Base-by-base conservation (phyloP, 2,888 invertebrate genomes). In the Megamerina dolium region DNA sequence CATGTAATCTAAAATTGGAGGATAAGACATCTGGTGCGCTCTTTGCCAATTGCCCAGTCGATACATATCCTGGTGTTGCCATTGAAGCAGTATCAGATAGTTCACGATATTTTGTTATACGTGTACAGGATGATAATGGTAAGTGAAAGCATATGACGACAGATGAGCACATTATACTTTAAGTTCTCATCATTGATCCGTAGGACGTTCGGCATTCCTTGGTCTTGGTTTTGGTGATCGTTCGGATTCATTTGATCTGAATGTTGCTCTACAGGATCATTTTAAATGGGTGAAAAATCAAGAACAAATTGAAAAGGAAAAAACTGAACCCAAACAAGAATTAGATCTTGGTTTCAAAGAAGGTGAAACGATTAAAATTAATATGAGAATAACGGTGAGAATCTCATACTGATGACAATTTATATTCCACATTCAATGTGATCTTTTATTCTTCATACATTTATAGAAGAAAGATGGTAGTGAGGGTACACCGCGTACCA, bases 301-400 rank as follows among this genome's bases (percentile, higher is more conserved):
- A 52, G 83, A 85, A 64, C 82, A 86, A 70, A 81, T 86, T 50
- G 84, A 81, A 60, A 86, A 87, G 61, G 88, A 90, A 66, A 83
- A 85, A 60, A 80, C 80, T 60, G 82, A 80, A 43, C 83, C 86
- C 9, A 81, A 81, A 47, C 83, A 81, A 57, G 85, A 91, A 58
- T 75, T 99, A 31, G 96, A 99, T 76, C 78, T 99, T 41, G 88
- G 95, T 37, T 97, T 99, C 69, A 99, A 99, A 67, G 97, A 97
- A 64, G 99, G 99, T 16, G 94, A 99, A 76, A 99, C 97, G 2
- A 99, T 99, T 54, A 97, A 94, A 75, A 95, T 99, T 48, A 99
- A 96, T 67, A 92, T 99, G 87, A 90, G 92, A 74, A 92, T 93
- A 53, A 89, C 91, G 52, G 91, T 91, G 76, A 71, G 75, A 61